Percentiles rank a stretch among this genome's conserved stretches.
phyloP scores from a whole-genome alignment of 2,797 vertebrate genomes.

The Martes flavigula region DNA sequence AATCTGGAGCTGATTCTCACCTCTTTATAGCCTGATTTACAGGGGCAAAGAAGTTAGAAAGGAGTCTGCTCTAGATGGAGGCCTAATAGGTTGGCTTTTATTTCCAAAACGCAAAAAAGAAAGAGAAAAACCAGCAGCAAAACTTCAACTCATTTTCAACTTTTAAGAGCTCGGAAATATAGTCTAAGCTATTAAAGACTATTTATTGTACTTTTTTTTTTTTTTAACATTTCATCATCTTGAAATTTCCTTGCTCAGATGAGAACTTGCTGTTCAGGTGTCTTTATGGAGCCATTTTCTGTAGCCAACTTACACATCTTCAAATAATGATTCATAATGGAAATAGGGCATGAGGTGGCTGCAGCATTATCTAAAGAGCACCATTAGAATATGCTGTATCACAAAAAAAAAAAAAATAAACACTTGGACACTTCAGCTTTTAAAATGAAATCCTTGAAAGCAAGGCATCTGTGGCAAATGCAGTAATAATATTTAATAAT shows the following conservation, averaged over 20 bases:
- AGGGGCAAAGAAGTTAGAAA: constrained; percentile 58
- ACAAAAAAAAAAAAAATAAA: constrained; percentile 57
- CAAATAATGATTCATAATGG: constrained; percentile 75
- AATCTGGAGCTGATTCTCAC: constrained; percentile 74
- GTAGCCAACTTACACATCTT: constrained; percentile 68
- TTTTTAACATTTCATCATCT: constrained; percentile 58
- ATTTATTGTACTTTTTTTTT: constrained; percentile 41
- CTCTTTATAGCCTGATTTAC: constrained; percentile 72
- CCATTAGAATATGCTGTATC: constrained; percentile 68
- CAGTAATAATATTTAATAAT: constrained; percentile 74
- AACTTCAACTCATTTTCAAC: constrained; percentile 59
- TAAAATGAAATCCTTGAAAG: constrained; percentile 74
- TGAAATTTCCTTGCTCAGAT: constrained; percentile 59
- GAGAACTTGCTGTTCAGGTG: constrained; percentile 67
- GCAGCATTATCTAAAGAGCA: constrained; percentile 64
- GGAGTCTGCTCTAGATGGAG: constrained; percentile 36
- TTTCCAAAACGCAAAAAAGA: constrained; percentile 41
- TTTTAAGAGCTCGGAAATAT: constrained; percentile 57
- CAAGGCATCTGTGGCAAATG: constrained; percentile 43
- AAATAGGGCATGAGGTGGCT: constrained; percentile 32
- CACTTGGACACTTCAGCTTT: constrained; percentile 60
- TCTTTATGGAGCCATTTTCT: constrained; percentile 75
- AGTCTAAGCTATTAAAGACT: constrained; percentile 55
- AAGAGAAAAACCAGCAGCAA: neutral
- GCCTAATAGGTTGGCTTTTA: constrained; percentile 60